phyloP scores from a whole-genome alignment of 2,797 vertebrate species.

The Amblyraja radiata region DNA sequence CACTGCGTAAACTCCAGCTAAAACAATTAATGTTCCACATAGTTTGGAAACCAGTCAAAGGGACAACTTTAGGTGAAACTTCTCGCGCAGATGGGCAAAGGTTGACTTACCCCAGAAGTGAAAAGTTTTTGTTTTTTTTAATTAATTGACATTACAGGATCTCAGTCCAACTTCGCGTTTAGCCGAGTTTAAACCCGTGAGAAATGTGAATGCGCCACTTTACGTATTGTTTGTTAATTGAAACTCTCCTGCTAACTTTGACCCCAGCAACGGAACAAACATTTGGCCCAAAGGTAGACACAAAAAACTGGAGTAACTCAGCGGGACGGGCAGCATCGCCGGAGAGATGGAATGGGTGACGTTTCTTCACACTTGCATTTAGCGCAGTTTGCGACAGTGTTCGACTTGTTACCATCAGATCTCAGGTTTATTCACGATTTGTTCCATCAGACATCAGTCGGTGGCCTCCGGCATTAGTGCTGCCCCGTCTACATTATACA shows the following conservation, averaged over 20 bases:
- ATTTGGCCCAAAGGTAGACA: not conserved
- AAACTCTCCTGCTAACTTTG: not conserved
- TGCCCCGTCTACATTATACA: not conserved
- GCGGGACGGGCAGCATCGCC: too few species aligned
- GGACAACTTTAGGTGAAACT: not conserved
- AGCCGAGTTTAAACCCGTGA: not conserved
- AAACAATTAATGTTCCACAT: not conserved
- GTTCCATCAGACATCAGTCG: not conserved
- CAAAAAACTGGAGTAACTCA: too few species aligned
- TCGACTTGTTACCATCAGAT: too few species aligned
- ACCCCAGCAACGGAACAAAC: not conserved
- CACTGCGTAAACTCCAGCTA: not conserved
- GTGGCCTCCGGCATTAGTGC: not conserved
- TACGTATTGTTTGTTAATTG: not conserved
- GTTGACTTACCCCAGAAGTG: too few species aligned
- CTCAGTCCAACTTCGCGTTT: not conserved
- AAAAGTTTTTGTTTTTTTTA: not conserved
- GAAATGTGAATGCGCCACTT: not conserved
- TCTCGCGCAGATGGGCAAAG: not conserved
- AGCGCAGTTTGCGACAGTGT: too few species aligned
- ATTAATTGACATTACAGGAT: too few species aligned
- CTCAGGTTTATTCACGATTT: not conserved
- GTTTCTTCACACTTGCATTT: not conserved
- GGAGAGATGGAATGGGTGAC: too few species aligned
- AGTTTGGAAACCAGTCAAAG: not conserved